Evolutionary conservation across 2,797 vertebrate genomes (phyloP), one percentile per base, ranked within the genome.

Genomic region (Paratrypauchen microcephalus): DNA sequence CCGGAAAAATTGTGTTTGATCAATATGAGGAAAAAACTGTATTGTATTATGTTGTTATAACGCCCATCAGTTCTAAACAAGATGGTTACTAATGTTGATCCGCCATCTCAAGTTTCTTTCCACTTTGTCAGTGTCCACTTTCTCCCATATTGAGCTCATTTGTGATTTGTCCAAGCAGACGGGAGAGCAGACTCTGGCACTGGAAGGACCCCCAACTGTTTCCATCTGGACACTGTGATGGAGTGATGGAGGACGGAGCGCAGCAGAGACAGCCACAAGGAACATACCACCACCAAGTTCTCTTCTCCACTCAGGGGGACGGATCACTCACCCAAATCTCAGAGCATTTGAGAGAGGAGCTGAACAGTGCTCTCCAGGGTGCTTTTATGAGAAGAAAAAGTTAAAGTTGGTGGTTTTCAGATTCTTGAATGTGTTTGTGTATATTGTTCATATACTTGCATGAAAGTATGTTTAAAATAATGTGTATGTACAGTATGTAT

Each of bases 171-270:
- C 71, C 73, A 70, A 69, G 82, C 74, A 87, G 76, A 85, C 68
- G 77, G 61, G 81, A 30, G 72, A 80, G 84, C 78, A 80, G 71
- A 86, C 86, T 81, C 74, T 87, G 81, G 87, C 81, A 77, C 23
- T 48, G 79, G 75, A 21, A 63, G 75, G 71, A 79, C 78, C 80
- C 78, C 82, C 69, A 30, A 83, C 86, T 72, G 88, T 81, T 83
- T 87, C 90, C 89, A 92, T 91, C 88, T 91, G 89, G 82, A 76
- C 78, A 77, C 66, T 69, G 83, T 70, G 74, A 87, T 76, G n/a
- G 26, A 70, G 83, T 70, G 74, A 87, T 76, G n/a, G 26, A 3
- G 8, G 72, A 83, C 71, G 70, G 23, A 32, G 73, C 81, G 77
- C 66, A 67, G 55, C 39, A 48, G 24, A 26, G 15, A 28, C 77